phyloP scores from a whole-genome alignment of 2,797 vertebrate genomes.

The Rhabdomys pumilio region DNA sequence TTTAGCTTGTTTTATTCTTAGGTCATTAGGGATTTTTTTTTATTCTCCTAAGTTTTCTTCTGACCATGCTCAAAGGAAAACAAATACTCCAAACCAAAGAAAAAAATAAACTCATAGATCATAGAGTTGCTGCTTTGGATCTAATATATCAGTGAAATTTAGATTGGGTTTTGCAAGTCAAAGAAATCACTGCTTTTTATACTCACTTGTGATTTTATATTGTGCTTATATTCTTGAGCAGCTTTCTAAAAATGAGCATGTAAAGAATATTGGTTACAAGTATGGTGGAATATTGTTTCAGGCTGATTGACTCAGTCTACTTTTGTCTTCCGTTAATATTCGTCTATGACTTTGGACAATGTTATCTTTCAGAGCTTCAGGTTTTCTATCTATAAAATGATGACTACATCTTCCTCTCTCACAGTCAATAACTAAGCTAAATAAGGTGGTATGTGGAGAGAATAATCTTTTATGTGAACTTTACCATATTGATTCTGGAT shows the following conservation, averaged over 20 bases:
- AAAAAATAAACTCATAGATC: not conserved
- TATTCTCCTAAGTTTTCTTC: not conserved
- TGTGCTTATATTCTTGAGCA: not conserved
- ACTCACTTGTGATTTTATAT: slow-evolving; percentile 16
- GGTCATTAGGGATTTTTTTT: not conserved
- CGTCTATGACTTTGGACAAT: not conserved
- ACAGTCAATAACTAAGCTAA: not conserved
- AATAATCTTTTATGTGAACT: slow-evolving; percentile 24
- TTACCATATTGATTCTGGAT: slow-evolving; percentile 7
- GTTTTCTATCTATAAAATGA: not conserved
- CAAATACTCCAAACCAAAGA: not conserved
- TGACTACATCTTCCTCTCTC: slow-evolving; percentile 11
- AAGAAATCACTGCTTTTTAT: slow-evolving; percentile 11
- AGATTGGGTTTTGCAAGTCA: not conserved
- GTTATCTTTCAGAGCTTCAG: not conserved
- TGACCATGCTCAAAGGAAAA: not conserved
- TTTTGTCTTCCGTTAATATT: not conserved
- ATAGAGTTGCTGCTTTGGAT: slow-evolving; percentile 6
- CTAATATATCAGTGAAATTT: slow-evolving; percentile 14
- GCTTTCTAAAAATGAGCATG: slow-evolving; percentile 7
- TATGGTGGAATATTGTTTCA: not conserved
- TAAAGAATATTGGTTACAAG: not conserved
- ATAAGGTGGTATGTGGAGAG: not conserved
- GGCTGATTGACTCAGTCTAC: not conserved
- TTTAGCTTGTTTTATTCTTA: not conserved